Evolutionary conservation across 2,797 vertebrate species (phyloP).

Genomic region (Protosalanx chinensis): DNA sequence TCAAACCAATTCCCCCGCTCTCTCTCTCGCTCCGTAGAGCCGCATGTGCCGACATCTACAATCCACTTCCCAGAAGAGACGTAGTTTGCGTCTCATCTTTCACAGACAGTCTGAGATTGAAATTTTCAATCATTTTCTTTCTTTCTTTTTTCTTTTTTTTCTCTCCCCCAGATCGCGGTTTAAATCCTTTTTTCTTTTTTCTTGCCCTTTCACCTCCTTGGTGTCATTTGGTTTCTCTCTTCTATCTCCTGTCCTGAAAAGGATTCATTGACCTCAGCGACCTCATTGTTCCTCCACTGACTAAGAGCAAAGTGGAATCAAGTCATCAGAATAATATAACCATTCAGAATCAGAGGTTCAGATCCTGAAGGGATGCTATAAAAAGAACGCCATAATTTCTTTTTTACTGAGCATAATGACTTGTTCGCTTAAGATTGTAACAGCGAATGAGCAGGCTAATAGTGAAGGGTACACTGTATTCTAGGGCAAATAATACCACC

Average conservation of each 20-base stretch:
- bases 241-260: background rate
- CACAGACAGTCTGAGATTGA: background rate
- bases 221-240: background rate
- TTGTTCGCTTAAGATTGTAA: background rate
- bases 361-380: background rate
- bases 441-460: background rate
- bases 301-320: background rate
- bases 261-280: background rate
- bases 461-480: background rate
- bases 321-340: background rate
- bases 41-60: background rate
- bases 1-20: conserved; percentile 64
- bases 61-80: background rate
- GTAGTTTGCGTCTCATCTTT: background rate
- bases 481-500: background rate
- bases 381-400: background rate
- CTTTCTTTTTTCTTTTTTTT: background rate
- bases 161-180: background rate
- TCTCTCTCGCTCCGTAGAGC: conserved; percentile 41
- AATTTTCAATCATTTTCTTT: background rate
- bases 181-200: background rate
- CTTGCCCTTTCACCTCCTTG: background rate
- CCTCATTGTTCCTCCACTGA: background rate
- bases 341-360: background rate
- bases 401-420: background rate